These are phyloP conservation scores for Eospalax fontanierii DNA, from an alignment of 2,797 vertebrate species.

Conservation along the genomic window DNA sequence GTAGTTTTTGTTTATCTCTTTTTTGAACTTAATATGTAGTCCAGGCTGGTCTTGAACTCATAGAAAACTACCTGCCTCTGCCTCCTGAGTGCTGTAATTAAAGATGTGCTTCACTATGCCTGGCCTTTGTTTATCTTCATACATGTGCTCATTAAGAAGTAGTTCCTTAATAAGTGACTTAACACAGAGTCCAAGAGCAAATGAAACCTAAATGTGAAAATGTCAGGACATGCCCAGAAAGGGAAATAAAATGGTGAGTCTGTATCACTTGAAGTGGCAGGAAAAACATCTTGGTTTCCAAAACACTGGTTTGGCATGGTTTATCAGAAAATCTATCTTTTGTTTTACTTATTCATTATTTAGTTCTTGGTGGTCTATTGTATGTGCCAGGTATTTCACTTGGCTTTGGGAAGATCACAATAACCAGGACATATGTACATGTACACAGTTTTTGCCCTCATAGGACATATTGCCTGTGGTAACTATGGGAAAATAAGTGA, in stretches of 20 bases:
- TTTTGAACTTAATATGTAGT: no score
- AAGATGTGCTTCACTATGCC: no score
- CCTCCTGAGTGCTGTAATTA: no score
- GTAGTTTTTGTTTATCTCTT: conserved; percentile 55
- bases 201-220: background rate
- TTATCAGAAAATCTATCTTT: background rate
- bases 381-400: conserved; percentile 37
- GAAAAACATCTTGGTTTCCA: conserved; percentile 15
- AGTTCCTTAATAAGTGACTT: conserved; percentile 20
- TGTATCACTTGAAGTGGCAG: background rate
- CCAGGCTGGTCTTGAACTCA: no score
- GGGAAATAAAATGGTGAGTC: conserved; percentile 16
- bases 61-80: no score
- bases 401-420: background rate
- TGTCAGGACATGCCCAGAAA: conserved; percentile 36
- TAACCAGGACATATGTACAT: conserved; percentile 39
- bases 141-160: background rate
- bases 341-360: background rate
- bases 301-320: conserved; percentile 46
- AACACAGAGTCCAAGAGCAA: conserved; percentile 38
- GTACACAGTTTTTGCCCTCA: background rate
- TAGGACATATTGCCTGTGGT: background rate
- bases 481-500: background rate
- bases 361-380: conserved; percentile 4
- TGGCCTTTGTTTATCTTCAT: no score